Base-by-base conservation (phyloP, 2,888 invertebrate genomes). In the Eremobia ochroleuca region DNA sequence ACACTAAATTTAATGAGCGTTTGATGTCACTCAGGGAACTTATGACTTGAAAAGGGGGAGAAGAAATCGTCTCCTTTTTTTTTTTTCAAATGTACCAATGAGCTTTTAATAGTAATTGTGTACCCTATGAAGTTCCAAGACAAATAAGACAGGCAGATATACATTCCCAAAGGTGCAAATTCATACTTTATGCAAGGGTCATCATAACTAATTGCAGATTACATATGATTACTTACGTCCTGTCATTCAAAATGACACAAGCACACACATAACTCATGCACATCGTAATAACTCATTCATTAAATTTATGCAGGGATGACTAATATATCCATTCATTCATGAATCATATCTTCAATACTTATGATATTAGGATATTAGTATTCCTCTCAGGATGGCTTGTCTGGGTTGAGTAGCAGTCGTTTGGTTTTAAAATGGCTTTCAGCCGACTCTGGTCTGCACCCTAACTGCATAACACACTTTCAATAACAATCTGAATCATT, bases 321-420 rank as follows among this genome's bases (percentile, higher is more conserved):
- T 82, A 65, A 80, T 80, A 46, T 37, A 69, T 43, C 37, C 31
- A 71, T 81, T 62, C 77, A 83, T 77, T 82, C 77, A 77, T 82
- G 77, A 82, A 82, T 77, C 64, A 61, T 82, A 65, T 59, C 77
- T 82, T 43, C 64, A 82, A 46, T 69, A 82, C n/a, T 55, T 58
- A 13, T 28, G 52, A 31, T 52, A 49, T 76, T 34, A 59, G 62
- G 25, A 9, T 76, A 64, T 76, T 79, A 34, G 67, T 79, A 82
- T 82, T 76, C 61, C 18, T 6, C 6, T 67, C 78, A 74, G n/a
- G 34, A 28, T 46, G 2, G 11, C 28, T 34, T 78, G 28, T 77
- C 28, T 61, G 11, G 9, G n/a, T 9, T 79, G 15, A 40, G 5
- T 58, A 37, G 1, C 3, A 34, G 15, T 28, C 4, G 15, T 5